These are phyloP conservation scores for Fissipunctia ypsillon DNA, from an alignment of 2,888 invertebrate genomes.

Conservation along the genomic window DNA sequence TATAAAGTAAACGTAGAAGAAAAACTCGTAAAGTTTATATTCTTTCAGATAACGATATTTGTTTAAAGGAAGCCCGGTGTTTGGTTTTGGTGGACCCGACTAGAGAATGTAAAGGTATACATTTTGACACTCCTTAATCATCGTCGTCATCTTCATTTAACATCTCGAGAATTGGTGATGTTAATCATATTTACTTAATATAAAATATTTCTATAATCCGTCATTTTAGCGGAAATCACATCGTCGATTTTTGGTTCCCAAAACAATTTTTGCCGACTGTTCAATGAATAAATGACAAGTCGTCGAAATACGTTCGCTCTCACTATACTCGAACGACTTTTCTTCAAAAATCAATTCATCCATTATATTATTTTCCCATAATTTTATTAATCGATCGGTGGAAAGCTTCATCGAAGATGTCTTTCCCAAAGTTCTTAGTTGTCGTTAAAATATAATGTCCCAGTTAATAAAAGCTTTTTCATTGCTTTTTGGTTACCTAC, in stretches of 20 bases:
- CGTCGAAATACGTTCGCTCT: too few relatives aligned
- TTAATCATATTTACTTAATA: not conserved
- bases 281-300: not conserved
- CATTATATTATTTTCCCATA: too few relatives aligned
- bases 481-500: too few relatives aligned
- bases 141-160: too few relatives aligned
- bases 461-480: too few relatives aligned
- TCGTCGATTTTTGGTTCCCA: not conserved
- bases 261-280: not conserved
- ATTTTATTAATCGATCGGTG: too few relatives aligned
- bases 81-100: not conserved
- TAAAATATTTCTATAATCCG: not conserved
- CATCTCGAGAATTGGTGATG: not conserved
- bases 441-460: too few relatives aligned
- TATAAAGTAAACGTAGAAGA: not conserved
- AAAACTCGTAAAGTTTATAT: not conserved
- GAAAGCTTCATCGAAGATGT: too few relatives aligned
- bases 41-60: constrained; percentile 20
- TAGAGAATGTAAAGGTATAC: constrained; percentile 30
- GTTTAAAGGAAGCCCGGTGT: not conserved
- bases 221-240: not conserved
- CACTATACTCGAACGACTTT: too few relatives aligned
- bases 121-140: not conserved
- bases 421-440: too few relatives aligned
- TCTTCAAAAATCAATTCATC: too few relatives aligned